Base-by-base conservation (phyloP, 2,888 invertebrate genomes). In the Stegophylla sp. region DNA sequence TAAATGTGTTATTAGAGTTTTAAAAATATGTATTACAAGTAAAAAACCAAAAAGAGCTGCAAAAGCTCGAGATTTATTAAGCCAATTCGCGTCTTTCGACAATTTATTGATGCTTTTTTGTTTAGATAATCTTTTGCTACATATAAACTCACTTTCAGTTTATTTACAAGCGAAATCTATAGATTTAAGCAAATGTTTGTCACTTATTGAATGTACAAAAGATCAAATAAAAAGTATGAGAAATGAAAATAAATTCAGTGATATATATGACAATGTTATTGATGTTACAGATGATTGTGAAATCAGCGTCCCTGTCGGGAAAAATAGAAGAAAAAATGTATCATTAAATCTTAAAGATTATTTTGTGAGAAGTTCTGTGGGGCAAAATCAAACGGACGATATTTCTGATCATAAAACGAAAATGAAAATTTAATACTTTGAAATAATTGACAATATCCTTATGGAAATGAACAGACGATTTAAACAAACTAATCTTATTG, bases 391-490 rank as follows among this genome's bases (percentile, higher is more conserved):
- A 69, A 51, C 28, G 10, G 48, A 69, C 41, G 15, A 69, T 15
- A 69, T 48, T 48, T 67, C 26, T 43, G 26, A 48, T 9, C n/a
- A 67, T 26, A 13, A 67, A 67, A 67, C 13, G 9, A 67, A 69
- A 48, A 69, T 69, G 17, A 41, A 43, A 64, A 20, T 20, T 64
- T 26, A 48, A 48, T 67, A 45, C 34, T 67, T 45, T 67, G 67
- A 45, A 15, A 67, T 48, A 45, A 67, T 48, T 67, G 63, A 64
- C 63, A 48, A 67, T 67, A 67, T 67, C 43, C 12, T 67, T 23
- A 26, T 67, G 26, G 67, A 48, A 67, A 45, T 61, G 61, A 61
- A 61, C 26, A 26, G 26, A 61, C 26, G 28, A 28, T 61, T 61
- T 15, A 67, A 48, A 10, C 63, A 41, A 43, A 45, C 48, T 45